phyloP scores from a whole-genome alignment of 1,140 invertebrate genomes.

The Aricia agestis region DNA sequence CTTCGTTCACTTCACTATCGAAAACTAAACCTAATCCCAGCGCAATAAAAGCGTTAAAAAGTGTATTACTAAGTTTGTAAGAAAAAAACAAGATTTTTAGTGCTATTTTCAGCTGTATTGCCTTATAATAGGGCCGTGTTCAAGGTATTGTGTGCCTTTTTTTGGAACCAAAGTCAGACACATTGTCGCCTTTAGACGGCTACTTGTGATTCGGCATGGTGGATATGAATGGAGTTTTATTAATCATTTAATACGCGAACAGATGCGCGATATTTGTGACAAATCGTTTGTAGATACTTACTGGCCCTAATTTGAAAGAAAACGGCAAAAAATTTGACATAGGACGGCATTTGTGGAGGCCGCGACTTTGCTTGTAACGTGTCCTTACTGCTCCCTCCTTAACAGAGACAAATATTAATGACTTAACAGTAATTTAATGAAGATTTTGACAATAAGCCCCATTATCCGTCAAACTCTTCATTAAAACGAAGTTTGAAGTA shows the following conservation, averaged over 20 bases:
- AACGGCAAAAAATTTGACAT: background rate
- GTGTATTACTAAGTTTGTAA: slow-evolving; percentile 10
- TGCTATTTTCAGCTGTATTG: background rate
- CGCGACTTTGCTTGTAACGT: too few relatives aligned
- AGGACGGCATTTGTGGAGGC: background rate
- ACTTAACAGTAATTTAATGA: too few relatives aligned
- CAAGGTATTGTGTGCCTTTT: slow-evolving; percentile 25
- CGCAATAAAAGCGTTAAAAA: background rate
- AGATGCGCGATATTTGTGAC: slow-evolving; percentile 19
- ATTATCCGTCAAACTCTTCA: too few relatives aligned
- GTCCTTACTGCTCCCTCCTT: too few relatives aligned
- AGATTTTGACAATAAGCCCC: too few relatives aligned
- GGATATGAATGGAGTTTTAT: slow-evolving; percentile 41
- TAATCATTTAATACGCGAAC: slow-evolving; percentile 20
- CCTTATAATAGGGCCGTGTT: background rate
- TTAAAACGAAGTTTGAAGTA: too few relatives aligned
- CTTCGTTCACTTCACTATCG: background rate
- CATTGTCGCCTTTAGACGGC: slow-evolving; percentile 45
- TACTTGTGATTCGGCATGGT: slow-evolving; percentile 47
- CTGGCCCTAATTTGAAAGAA: background rate
- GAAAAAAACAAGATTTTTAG: background rate
- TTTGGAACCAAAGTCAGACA: slow-evolving; percentile 33
- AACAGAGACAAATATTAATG: too few relatives aligned
- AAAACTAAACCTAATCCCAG: too few relatives aligned
- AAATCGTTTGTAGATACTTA: background rate